Evolutionary conservation across 2,797 vertebrate genomes (phyloP), one percentile per base, ranked within the genome.

Genomic region (Enteromius argenteus): DNA sequence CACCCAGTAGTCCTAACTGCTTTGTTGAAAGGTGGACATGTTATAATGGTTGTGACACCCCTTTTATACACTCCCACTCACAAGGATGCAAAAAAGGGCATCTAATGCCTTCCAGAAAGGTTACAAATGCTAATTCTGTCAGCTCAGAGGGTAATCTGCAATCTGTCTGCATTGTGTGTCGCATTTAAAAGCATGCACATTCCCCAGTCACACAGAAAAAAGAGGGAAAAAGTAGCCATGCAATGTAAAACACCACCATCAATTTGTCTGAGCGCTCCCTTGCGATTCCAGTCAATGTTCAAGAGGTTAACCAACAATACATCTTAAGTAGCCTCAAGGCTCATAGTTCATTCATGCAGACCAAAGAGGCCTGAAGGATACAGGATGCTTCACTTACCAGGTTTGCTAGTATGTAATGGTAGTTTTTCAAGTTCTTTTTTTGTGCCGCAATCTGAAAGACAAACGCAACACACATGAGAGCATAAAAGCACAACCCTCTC

Each of bases 371-470:
- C 21, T 44, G 15, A 15, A 72, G 42, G 35, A 72, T 23, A 75
- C 37, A 49, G 14, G n/a, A 42, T 62, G 21, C 71, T 35, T 79
- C 23, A 84, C 97, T 97, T 93, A 99, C 98, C 97, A 99, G 92
- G 87, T 96, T 99, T 88, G 96, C 96, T 81, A 99, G 95, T 90
- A 99, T 97, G 92, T 96, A 99, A 86, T 99, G 97, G 90, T 99
- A 99, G 39, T 96, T 97, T 14, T 98, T 98, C 84, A 98, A 93
- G 42, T 97, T 98, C 90, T 97, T 98, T 91, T 94, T 97, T 88
- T 99, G 96, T 85, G 94, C 96, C 80, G 97, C 94, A 53, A 99
- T 98, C 98, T 99, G 93, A 68, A 84, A 69, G 90, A 90, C 11
- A 0, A 79, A 88, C 27, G 37, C 49, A 82, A 82, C 69, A 75